Conservation (phyloP, 2,888 invertebrate genomes). For the Pimpla rufipes region DNA sequence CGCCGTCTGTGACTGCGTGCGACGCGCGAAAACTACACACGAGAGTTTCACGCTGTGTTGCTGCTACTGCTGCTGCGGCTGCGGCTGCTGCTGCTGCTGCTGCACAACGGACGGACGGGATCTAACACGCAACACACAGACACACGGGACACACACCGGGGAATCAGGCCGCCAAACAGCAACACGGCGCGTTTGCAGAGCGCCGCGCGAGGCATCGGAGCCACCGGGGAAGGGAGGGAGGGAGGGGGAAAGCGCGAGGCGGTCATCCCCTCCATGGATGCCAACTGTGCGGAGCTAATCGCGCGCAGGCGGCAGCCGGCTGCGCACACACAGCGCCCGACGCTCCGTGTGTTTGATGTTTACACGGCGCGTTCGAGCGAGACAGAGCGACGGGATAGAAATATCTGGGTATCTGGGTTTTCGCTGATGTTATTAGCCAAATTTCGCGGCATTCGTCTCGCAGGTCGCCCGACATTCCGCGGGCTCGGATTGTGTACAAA, state of each 20-base stretch:
- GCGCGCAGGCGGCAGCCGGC: background rate
- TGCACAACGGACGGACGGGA: slow-evolving; percentile 38
- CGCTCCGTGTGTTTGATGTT: background rate
- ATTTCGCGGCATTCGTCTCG: too few species aligned
- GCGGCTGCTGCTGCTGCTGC: background rate
- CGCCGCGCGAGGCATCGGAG: slow-evolving; percentile 4
- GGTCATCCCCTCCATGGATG: background rate
- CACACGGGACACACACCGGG: slow-evolving; percentile 32
- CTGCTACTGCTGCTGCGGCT: background rate
- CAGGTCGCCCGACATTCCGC: background rate
- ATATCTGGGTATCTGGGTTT: background rate
- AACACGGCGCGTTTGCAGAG: slow-evolving; percentile 21
- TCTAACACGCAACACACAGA: slow-evolving; percentile 30
- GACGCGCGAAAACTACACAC: slow-evolving; percentile 11
- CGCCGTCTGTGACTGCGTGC: background rate
- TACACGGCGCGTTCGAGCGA: too few species aligned
- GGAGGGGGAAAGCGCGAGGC: background rate
- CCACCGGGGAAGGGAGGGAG: background rate
- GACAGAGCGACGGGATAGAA: background rate
- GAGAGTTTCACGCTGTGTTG: slow-evolving; percentile 3
- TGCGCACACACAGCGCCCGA: too few species aligned
- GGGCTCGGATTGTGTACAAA: background rate
- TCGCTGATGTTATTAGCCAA: background rate
- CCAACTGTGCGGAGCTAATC: slow-evolving; percentile 18
- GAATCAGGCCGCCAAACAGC: slow-evolving; percentile 56